Evolutionary conservation across 2,113 vertebrate species (phyloP), one percentile per base, ranked within the genome.

Genomic region (Lota lota): DNA sequence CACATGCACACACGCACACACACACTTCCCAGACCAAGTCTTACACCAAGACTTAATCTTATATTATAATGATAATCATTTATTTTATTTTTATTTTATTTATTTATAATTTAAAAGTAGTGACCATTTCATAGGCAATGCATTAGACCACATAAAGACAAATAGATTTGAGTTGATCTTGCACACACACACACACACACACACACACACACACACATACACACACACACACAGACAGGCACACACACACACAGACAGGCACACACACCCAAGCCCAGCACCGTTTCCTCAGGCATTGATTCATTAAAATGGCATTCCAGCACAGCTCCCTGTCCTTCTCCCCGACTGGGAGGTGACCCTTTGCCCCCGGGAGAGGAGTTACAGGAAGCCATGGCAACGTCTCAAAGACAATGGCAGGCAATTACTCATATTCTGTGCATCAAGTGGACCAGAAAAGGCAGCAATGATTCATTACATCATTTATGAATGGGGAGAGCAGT

Each of bases 361-460:
- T 74, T 85, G 62, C 67, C 83, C 79, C 58, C 62, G 3, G 66
- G 72, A 75, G 79, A 68, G 70, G 67, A 74, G 72, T 81, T 75
- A 65, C 54, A 72, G 73, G 76, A 89, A 81, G 67, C 81, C 83
- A 10, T 78, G 57, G 86, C 83, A 88, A 89, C 87, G 56, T 17
- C 69, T 63, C 76, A 71, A 80, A 79, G 65, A 87, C 80, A 88
- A 88, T 83, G 70, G 80, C 53, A 75, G 68, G 79, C 78, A 67
- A 79, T 82, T 85, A 85, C 76, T 89, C 82, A 89, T 90, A 88
- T 82, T 85, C 74, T 73, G 79, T 67, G 36, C 60, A 18, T 81
- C 63, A 75, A 88, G 65, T 64, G 73, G 76, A 73, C 78, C 81
- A 85, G 78, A 90, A 87, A 73, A 63, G 51, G 62, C 59, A 64